Percentiles rank a stretch among this genome's conserved stretches.
Conservation (phyloP, 2,888 invertebrate species). For the Buathra laborator region DNA sequence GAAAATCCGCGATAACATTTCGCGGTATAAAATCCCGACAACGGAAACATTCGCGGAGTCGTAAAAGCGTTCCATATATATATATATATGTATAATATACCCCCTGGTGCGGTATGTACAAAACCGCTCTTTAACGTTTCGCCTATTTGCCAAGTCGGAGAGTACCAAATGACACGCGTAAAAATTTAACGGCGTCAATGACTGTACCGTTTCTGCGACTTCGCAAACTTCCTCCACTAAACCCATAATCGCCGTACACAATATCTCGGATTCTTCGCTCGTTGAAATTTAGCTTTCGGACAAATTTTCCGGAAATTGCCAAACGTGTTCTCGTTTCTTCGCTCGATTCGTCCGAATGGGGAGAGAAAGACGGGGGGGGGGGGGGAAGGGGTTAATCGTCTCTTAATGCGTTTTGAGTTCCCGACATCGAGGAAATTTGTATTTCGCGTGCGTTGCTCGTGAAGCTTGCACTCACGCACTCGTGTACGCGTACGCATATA, state of each 20-base stretch:
- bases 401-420: neutral
- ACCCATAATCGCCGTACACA: neutral
- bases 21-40: constrained; percentile 48
- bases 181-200: constrained; percentile 63
- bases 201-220: constrained; percentile 23
- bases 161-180: constrained; percentile 16
- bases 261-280: constrained; percentile 4
- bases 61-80: constrained; percentile 14
- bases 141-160: neutral
- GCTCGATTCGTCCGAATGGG: neutral
- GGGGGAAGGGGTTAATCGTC: constrained; percentile 22
- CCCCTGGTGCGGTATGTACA: neutral
- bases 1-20: constrained; percentile 41
- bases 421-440: constrained; percentile 53
- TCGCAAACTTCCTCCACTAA: neutral
- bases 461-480: constrained; percentile 30
- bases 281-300: constrained; percentile 49
- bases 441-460: constrained; percentile 58
- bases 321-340: constrained; percentile 46
- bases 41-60: constrained; percentile 29
- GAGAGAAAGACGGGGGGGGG: constrained; percentile 5
- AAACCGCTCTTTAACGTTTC: constrained; percentile 29
- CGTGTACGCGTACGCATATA: neutral
- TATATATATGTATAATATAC: neutral
- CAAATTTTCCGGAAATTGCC: constrained; percentile 59